Evolutionary conservation across 2,797 vertebrate species (phyloP).

Genomic region (Pteropus rufus): DNA sequence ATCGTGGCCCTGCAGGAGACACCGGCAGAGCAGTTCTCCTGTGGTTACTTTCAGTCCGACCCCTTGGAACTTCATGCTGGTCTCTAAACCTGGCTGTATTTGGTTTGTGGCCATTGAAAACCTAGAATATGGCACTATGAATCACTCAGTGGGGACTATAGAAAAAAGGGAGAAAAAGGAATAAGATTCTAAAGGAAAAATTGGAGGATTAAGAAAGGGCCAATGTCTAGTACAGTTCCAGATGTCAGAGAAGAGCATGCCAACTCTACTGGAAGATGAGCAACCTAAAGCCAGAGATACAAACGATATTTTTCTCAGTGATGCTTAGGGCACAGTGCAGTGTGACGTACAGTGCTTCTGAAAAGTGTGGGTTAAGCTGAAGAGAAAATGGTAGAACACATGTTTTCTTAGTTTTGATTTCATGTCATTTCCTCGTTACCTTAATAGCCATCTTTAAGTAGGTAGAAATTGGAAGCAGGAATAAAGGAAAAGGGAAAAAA

Average conservation of each 20-base stretch:
- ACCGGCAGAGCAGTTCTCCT: neutral
- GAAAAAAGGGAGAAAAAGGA: neutral
- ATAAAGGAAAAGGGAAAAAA: neutral
- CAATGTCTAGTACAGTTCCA: neutral
- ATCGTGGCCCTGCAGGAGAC: neutral
- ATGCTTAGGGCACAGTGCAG: fast-evolving
- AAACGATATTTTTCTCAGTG: neutral
- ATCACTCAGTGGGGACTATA: neutral
- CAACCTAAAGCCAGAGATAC: fast-evolving
- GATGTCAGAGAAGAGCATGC: neutral
- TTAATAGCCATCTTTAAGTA: neutral
- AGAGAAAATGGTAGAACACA: neutral
- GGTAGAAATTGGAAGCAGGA: neutral
- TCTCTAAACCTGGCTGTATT: neutral
- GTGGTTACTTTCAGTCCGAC: neutral
- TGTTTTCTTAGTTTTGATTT: neutral
- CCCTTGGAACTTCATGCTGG: neutral
- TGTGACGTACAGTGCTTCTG: fast-evolving
- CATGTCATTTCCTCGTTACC: neutral
- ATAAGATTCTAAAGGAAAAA: neutral
- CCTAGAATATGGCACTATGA: neutral
- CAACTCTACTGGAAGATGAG: neutral
- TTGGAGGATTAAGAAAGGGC: neutral
- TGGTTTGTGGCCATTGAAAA: neutral
- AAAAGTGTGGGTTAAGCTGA: neutral